These are phyloP conservation scores for Matsumurasca onukii DNA, from an alignment of 1,140 invertebrate genomes.

Conservation along the genomic window DNA sequence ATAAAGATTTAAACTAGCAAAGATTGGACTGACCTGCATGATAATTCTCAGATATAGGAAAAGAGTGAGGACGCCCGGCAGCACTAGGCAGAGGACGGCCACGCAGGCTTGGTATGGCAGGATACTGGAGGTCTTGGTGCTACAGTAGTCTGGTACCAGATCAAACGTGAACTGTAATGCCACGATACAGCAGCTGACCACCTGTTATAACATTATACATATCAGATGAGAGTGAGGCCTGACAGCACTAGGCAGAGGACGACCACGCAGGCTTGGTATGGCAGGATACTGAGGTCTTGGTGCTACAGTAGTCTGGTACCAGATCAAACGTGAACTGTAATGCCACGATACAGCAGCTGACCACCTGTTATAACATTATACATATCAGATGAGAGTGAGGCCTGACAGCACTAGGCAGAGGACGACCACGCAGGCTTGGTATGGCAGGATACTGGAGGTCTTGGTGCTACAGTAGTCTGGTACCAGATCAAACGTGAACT, in stretches of 20 bases:
- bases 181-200: slow-evolving; percentile 48
- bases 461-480: slow-evolving; percentile 63
- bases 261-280: slow-evolving; percentile 53
- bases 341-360: too few species aligned
- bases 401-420: slow-evolving; percentile 53
- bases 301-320: slow-evolving; percentile 63
- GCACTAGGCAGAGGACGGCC: slow-evolving; percentile 53
- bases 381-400: too few species aligned
- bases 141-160: slow-evolving; percentile 64
- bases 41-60: slow-evolving; percentile 33
- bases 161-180: slow-evolving; percentile 49
- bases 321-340: slow-evolving; percentile 48
- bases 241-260: slow-evolving; percentile 54
- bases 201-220: too few species aligned
- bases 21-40: too few species aligned
- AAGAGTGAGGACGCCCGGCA: slow-evolving; percentile 49
- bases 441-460: slow-evolving; percentile 41
- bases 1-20: too few species aligned
- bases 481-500: slow-evolving; percentile 47
- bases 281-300: slow-evolving; percentile 42
- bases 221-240: too few species aligned
- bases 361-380: too few species aligned
- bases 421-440: slow-evolving; percentile 53
- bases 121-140: slow-evolving; percentile 45
- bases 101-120: slow-evolving; percentile 52